Conservation (phyloP, 2,797 vertebrate species). For the Syndactyla subalaris region DNA sequence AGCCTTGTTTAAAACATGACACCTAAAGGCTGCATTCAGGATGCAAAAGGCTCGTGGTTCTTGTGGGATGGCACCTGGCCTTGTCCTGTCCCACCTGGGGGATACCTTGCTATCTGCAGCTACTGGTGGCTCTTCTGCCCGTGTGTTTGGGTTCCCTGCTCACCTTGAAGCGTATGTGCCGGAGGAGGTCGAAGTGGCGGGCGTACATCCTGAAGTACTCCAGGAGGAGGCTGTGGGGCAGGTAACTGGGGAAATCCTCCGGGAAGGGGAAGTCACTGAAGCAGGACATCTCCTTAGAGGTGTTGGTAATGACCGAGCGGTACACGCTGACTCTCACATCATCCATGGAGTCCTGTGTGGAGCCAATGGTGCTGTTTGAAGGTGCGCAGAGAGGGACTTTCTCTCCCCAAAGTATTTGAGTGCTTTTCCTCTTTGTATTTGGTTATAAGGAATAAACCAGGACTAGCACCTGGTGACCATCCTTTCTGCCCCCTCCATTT, state of each 20-base stretch:
- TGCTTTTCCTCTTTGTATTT: neutral
- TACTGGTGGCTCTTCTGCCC: neutral
- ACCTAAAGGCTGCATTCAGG: neutral
- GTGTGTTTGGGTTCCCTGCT: neutral
- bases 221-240: conserved; percentile 85
- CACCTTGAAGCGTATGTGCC: conserved; percentile 85
- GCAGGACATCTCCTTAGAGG: conserved; percentile 93
- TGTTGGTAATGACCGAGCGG: conserved; percentile 87
- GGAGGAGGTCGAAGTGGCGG: conserved; percentile 81
- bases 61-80: accelerated
- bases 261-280: conserved; percentile 91
- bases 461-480: neutral
- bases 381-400: neutral
- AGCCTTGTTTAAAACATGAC: neutral
- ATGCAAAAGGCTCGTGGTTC: accelerated
- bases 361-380: neutral
- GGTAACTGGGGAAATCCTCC: conserved; percentile 85
- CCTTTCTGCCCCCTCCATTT: neutral
- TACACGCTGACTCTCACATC: conserved; percentile 83
- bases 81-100: accelerated
- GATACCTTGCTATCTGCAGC: neutral
- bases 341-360: conserved; percentile 80
- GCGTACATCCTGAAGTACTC: conserved; percentile 85
- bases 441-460: neutral
- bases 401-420: accelerated